A percentile compares a stretch with the other conserved stretches of the same genome.
Evolutionary conservation across 2,888 invertebrate species (phyloP).

Genomic region (Orthosia incerta): DNA sequence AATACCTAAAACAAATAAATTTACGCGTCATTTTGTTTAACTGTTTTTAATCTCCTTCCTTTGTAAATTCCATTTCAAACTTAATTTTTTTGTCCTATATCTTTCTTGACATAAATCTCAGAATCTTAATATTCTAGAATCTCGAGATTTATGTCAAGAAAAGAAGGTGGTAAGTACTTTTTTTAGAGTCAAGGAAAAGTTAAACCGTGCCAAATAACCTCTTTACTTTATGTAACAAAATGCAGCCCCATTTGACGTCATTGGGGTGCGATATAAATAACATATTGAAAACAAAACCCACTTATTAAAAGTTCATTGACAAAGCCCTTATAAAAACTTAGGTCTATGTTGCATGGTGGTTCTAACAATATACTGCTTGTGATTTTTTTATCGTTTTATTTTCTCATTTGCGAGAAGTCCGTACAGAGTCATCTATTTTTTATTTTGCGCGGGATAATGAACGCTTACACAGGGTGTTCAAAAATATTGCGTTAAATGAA

Average conservation of each 20-base stretch:
- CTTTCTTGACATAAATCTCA: no score
- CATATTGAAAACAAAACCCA: not conserved
- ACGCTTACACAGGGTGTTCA: slow-evolving; percentile 9
- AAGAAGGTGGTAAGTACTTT: no score
- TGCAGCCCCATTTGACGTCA: not conserved
- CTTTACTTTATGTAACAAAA: not conserved
- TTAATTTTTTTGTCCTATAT: no score
- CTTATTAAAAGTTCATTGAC: not conserved
- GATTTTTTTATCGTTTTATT: slow-evolving; percentile 27
- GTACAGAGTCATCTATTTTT: slow-evolving; percentile 21
- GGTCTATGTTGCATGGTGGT: slow-evolving; percentile 4
- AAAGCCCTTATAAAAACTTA: not conserved
- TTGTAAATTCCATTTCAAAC: no score
- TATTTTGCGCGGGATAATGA: slow-evolving; percentile 42
- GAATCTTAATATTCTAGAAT: no score
- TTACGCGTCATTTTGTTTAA: not conserved
- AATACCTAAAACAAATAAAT: not conserved
- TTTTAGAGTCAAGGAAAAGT: not conserved
- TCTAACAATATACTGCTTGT: slow-evolving; percentile 35
- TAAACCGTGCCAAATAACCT: not conserved
- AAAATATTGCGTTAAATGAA: not conserved
- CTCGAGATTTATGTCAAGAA: no score
- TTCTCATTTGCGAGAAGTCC: slow-evolving; percentile 35
- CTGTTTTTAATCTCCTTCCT: no score
- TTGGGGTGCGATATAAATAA: not conserved